phyloP scores from a whole-genome alignment of 1,140 invertebrate genomes.

The Hylaeus volcanicus region DNA sequence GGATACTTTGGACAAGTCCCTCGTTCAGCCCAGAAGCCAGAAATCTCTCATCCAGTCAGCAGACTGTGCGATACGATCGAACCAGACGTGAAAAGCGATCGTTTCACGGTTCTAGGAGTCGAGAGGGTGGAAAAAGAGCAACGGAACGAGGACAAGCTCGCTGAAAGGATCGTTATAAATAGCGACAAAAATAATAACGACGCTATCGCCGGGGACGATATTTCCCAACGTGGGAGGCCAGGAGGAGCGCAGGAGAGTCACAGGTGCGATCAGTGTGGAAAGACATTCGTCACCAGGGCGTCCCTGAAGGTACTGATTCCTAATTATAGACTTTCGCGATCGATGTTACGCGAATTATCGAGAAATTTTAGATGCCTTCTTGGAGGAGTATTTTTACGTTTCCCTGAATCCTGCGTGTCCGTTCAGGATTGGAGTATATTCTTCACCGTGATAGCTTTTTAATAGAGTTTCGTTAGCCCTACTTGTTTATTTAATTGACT shows the following conservation, averaged over 20 bases:
- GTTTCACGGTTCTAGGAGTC: not conserved
- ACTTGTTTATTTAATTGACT: too few relatives aligned
- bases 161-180: slow-evolving; percentile 26
- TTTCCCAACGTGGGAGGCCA: slow-evolving; percentile 30
- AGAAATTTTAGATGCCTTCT: too few relatives aligned
- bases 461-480: too few relatives aligned
- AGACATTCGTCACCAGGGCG: slow-evolving; percentile 78
- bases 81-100: slow-evolving; percentile 31
- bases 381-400: too few relatives aligned
- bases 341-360: too few relatives aligned
- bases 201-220: slow-evolving; percentile 37
- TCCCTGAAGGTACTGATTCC: slow-evolving; percentile 75
- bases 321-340: too few relatives aligned
- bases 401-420: too few relatives aligned
- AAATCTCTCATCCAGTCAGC: slow-evolving; percentile 70
- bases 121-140: slow-evolving; percentile 19
- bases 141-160: slow-evolving; percentile 29
- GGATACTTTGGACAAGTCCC: not conserved
- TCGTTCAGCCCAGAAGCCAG: slow-evolving; percentile 49
- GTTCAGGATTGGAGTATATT: too few relatives aligned
- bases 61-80: slow-evolving; percentile 66
- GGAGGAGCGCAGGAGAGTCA: slow-evolving; percentile 60
- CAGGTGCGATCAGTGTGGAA: slow-evolving; percentile 78
- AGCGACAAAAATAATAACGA: slow-evolving; percentile 71
- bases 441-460: too few relatives aligned